These are phyloP conservation scores for Corythornis madagascariensis DNA, from an alignment of 2,113 vertebrate species.

Conservation along the genomic window DNA sequence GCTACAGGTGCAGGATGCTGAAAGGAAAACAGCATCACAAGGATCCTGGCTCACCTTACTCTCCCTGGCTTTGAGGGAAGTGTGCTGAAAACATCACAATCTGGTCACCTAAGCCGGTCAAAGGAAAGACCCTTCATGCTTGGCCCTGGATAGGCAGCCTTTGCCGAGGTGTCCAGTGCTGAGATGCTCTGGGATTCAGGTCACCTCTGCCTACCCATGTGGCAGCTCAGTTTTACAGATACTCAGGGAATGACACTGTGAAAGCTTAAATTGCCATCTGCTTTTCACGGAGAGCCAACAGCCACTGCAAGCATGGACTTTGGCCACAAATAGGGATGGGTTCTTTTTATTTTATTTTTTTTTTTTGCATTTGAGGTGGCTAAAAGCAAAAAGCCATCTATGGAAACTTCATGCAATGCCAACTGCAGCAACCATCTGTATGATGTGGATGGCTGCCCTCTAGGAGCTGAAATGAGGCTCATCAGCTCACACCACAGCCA, in stretches of 20 bases:
- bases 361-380: background rate
- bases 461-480: background rate
- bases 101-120: rapidly evolving
- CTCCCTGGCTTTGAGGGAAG: background rate
- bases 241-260: background rate
- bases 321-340: background rate
- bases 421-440: background rate
- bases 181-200: background rate
- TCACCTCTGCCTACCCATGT: background rate
- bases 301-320: background rate
- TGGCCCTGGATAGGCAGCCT: background rate
- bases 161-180: background rate
- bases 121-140: background rate
- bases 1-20: background rate
- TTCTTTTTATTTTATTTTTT: background rate
- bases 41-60: background rate
- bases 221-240: background rate
- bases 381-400: background rate
- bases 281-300: conserved; percentile 3
- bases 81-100: background rate
- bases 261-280: background rate
- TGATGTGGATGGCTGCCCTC: background rate
- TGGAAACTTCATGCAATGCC: background rate
- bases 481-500: background rate
- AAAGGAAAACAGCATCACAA: background rate